These are phyloP conservation scores for Pandion haliaetus DNA, from an alignment of 2,113 vertebrate species.

Conservation along the genomic window DNA sequence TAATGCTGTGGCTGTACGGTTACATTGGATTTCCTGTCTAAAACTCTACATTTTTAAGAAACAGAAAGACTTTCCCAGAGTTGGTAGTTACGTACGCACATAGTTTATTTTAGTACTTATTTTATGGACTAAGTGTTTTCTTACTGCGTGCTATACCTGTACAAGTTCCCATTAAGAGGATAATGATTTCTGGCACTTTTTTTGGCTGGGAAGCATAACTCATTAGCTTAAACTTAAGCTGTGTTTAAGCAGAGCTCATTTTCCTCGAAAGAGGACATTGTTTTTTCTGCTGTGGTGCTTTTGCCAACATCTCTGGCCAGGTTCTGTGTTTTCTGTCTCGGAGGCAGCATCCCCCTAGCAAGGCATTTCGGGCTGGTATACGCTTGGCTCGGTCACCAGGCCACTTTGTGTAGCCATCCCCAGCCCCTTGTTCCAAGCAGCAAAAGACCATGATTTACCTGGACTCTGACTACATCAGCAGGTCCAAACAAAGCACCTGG, in stretches of 20 bases:
- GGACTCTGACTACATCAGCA: neutral
- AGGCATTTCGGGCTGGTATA: neutral
- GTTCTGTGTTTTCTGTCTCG: neutral
- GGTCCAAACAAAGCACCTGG: neutral
- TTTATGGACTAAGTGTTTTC: neutral
- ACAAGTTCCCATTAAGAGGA: neutral
- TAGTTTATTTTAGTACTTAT: too few species aligned
- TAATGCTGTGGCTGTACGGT: neutral
- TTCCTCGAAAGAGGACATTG: neutral
- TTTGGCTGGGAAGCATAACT: neutral
- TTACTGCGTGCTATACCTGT: neutral
- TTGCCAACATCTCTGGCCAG: neutral
- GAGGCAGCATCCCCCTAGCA: neutral
- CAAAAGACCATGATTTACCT: neutral
- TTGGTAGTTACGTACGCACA: neutral
- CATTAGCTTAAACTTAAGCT: neutral
- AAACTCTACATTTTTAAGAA: neutral
- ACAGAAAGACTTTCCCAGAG: neutral
- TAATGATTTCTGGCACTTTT: neutral
- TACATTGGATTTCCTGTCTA: neutral
- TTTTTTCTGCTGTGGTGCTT: neutral
- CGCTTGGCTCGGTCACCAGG: neutral
- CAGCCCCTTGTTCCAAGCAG: neutral
- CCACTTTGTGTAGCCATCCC: neutral
- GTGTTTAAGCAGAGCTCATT: neutral